phyloP scores from a whole-genome alignment of 2,888 invertebrate genomes.

The Chamaedrilus cognettii region DNA sequence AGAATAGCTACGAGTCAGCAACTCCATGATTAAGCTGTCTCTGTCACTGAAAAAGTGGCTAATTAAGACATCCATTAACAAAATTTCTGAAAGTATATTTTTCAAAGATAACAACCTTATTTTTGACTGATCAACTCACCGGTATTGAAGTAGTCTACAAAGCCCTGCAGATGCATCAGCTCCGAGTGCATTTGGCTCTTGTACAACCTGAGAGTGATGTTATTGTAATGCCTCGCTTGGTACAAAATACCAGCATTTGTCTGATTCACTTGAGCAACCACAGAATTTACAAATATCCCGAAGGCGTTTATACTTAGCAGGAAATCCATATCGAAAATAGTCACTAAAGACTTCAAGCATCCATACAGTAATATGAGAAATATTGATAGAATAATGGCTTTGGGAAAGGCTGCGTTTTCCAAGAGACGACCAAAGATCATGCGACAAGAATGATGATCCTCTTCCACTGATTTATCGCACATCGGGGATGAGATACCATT shows the following conservation, averaged over 20 bases:
- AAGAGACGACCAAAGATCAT: conserved; percentile 13
- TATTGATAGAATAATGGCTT: conserved; percentile 30
- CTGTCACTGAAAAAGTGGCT: too few relatives aligned
- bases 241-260: conserved; percentile 42
- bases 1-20: too few relatives aligned
- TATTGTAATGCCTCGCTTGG: conserved; percentile 45
- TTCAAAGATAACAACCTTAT: too few relatives aligned
- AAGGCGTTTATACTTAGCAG: conserved; percentile 25
- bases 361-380: conserved; percentile 31
- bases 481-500: too few relatives aligned
- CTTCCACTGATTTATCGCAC: too few relatives aligned
- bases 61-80: too few relatives aligned
- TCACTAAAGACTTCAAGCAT: conserved; percentile 10
- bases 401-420: conserved; percentile 28
- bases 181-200: conserved; percentile 33
- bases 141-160: conserved; percentile 34
- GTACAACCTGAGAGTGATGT: conserved; percentile 34
- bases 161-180: conserved; percentile 33
- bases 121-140: too few relatives aligned
- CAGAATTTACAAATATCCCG: conserved; percentile 27
- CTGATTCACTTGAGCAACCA: conserved; percentile 41
- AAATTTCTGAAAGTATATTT: too few relatives aligned
- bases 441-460: too few relatives aligned
- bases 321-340: conserved; percentile 22
- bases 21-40: too few relatives aligned